These are phyloP conservation scores for Potamilus streckersoni DNA, from an alignment of 1,140 invertebrate genomes.

Conservation along the genomic window DNA sequence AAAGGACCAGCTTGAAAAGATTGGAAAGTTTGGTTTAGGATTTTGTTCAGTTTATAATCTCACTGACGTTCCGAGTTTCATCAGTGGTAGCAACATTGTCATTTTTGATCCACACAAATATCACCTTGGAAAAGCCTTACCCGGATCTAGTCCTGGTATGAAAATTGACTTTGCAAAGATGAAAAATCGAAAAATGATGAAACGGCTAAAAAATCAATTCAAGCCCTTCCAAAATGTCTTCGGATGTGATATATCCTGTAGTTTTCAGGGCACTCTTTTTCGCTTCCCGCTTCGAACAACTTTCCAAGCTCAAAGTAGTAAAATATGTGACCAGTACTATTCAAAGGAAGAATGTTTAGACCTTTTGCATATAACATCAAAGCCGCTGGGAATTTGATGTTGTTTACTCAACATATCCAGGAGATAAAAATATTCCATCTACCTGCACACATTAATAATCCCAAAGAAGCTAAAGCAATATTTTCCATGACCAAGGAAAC, in stretches of 20 bases:
- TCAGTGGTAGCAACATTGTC: constrained; percentile 49
- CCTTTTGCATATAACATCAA: constrained; percentile 38
- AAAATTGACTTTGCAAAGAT: constrained; percentile 33
- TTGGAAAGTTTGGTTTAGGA: constrained; percentile 60
- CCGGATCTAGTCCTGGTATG: constrained; percentile 14
- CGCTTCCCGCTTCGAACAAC: constrained; percentile 50
- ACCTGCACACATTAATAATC: constrained; percentile 5
- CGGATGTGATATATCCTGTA: constrained; percentile 34
- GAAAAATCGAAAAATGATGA: constrained; percentile 30
- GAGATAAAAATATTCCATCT: constrained; percentile 43
- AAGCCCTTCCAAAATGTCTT: constrained; percentile 50
- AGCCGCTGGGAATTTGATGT: constrained; percentile 36
- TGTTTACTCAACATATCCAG: constrained; percentile 51
- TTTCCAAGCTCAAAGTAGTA: constrained; percentile 39
- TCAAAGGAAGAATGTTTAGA: constrained; percentile 32
- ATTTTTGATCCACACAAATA: constrained; percentile 60
- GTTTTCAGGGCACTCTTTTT: constrained; percentile 48
- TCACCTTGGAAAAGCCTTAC: constrained; percentile 36
- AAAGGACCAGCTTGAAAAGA: constrained; percentile 44
- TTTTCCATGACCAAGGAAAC: constrained; percentile 1
- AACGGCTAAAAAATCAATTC: constrained; percentile 44
- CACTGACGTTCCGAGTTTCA: constrained; percentile 59
- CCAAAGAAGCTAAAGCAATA: constrained; percentile 1
- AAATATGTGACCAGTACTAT: constrained; percentile 45
- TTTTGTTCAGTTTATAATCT: constrained; percentile 63